phyloP scores from a whole-genome alignment of 2,888 invertebrate species.

The Neocrepidodera transversa region DNA sequence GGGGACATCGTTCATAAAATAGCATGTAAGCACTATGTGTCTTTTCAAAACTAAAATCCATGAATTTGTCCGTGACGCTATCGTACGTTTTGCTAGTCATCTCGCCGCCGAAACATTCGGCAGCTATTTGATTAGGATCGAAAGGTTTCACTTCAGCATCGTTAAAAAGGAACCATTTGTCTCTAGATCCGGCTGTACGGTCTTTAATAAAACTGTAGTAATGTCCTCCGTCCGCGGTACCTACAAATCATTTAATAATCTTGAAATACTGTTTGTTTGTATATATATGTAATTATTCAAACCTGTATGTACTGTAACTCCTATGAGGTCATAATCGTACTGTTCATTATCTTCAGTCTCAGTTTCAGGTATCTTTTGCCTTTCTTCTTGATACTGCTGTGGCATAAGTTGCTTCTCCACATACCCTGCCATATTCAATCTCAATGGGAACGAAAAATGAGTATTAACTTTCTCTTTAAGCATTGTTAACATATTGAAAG shows the following conservation, averaged over 20 bases:
- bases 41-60: constrained; percentile 98
- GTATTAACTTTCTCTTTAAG: constrained; percentile 97
- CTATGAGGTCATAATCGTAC: constrained; percentile 73
- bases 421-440: constrained; percentile 93
- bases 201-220: constrained; percentile 96
- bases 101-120: constrained; percentile 97
- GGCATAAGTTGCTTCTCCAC: constrained; percentile 94
- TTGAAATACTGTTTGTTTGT: constrained; percentile 1
- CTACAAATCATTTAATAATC: constrained; percentile 59
- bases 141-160: constrained; percentile 95
- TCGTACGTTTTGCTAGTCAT: constrained; percentile 98
- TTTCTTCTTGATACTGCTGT: constrained; percentile 81
- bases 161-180: constrained; percentile 93
- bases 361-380: constrained; percentile 62
- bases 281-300: constrained; percentile 2
- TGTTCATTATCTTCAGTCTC: constrained; percentile 70
- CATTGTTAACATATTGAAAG: constrained; percentile 98
- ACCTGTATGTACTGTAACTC: constrained; percentile 91
- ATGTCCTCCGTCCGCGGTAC: constrained; percentile 97
- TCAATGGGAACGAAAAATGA: constrained; percentile 93
- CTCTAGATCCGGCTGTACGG: constrained; percentile 74
- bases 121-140: constrained; percentile 92
- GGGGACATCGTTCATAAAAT: constrained; percentile 85
- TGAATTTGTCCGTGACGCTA: constrained; percentile 94
- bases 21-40: constrained; percentile 98